These are phyloP conservation scores for Epirrhoe alternata DNA, from an alignment of 2,888 invertebrate species.

Conservation along the genomic window DNA sequence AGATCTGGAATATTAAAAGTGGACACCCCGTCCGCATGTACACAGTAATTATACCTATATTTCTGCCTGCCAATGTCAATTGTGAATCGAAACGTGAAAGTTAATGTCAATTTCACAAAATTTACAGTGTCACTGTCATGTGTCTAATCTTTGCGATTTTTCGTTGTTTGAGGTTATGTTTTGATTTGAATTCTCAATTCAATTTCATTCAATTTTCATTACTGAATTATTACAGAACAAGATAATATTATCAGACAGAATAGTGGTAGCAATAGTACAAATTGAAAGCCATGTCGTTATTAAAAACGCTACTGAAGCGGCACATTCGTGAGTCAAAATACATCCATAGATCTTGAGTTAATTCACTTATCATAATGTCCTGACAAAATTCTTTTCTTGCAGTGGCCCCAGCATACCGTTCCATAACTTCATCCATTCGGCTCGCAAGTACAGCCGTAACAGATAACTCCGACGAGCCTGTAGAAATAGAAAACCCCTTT, in stretches of 20 bases:
- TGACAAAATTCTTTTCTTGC: slow-evolving; percentile 45
- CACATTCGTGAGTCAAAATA: slow-evolving; percentile 56
- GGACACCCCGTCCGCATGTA: too few species aligned
- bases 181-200: neutral
- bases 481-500: slow-evolving; percentile 92
- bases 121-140: neutral
- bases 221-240: neutral
- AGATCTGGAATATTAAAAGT: too few species aligned
- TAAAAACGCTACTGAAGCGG: slow-evolving; percentile 58
- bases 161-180: slow-evolving; percentile 4
- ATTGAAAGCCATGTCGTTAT: slow-evolving; percentile 54
- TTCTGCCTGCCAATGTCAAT: too few species aligned
- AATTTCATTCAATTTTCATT: neutral
- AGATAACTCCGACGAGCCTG: slow-evolving; percentile 71
- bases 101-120: too few species aligned
- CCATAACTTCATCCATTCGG: slow-evolving; percentile 50
- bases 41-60: too few species aligned
- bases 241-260: neutral
- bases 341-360: neutral
- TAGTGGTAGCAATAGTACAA: neutral
- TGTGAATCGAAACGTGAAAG: too few species aligned
- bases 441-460: slow-evolving; percentile 34
- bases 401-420: slow-evolving; percentile 58
- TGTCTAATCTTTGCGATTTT: neutral
- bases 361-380: slow-evolving; percentile 1